Conservation (phyloP, 2,113 vertebrate species). For the Electrona antarctica region DNA sequence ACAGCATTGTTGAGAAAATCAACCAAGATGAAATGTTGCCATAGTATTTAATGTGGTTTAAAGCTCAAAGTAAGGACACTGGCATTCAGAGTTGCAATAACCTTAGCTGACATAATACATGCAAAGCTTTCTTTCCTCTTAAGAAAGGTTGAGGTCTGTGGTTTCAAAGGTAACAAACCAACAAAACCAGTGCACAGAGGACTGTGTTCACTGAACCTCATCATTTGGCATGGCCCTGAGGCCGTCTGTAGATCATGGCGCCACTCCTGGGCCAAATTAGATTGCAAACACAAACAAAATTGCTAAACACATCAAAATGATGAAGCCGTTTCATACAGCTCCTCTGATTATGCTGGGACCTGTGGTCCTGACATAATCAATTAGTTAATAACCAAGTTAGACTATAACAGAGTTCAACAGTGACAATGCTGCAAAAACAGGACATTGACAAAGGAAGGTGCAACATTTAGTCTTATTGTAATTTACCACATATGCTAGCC, state of each 20-base stretch:
- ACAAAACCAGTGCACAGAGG: neutral
- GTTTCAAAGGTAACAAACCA: neutral
- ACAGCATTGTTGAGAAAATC: neutral
- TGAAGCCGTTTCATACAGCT: neutral
- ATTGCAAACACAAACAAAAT: slow-evolving; percentile 14
- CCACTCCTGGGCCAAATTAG: neutral
- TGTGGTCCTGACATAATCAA: slow-evolving; percentile 8
- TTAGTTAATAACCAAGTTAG: slow-evolving; percentile 49
- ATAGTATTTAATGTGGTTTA: neutral
- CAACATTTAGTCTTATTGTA: neutral
- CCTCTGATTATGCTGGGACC: slow-evolving; percentile 12
- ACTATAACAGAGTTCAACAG: slow-evolving; percentile 4
- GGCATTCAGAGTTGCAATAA: neutral
- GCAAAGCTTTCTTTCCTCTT: no score
- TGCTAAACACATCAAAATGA: slow-evolving; percentile 4
- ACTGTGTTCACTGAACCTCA: neutral
- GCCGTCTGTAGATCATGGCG: neutral
- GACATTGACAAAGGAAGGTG: neutral
- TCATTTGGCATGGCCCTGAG: neutral
- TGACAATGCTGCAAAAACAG: slow-evolving; percentile 11
- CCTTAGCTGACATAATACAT: neutral
- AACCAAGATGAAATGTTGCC: neutral
- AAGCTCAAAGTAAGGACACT: neutral
- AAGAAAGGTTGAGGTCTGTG: neutral
- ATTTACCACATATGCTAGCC: neutral